These are phyloP conservation scores for Orius insidiosus DNA, from an alignment of 1,140 invertebrate genomes.

Conservation along the genomic window DNA sequence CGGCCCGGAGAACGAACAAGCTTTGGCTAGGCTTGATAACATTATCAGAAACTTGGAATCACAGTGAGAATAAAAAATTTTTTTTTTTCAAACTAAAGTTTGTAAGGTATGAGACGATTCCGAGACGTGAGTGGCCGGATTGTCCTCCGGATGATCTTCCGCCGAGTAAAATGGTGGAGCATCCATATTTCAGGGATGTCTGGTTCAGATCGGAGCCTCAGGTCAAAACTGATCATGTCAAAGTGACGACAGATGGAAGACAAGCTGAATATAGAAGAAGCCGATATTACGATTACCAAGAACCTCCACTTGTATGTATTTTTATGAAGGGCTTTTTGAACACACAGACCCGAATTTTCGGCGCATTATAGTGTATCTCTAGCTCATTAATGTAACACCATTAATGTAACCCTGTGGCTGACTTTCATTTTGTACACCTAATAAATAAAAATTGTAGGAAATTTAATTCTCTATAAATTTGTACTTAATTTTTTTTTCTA, in stretches of 20 bases:
- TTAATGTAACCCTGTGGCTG: too few species aligned
- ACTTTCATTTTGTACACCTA: too few species aligned
- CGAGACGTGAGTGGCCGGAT: neutral
- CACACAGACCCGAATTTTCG: too few species aligned
- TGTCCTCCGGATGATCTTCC: conserved; percentile 8
- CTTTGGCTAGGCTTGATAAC: too few species aligned
- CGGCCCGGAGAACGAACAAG: too few species aligned
- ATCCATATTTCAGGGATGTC: conserved; percentile 3
- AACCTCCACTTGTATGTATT: conserved; percentile 9
- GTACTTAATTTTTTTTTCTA: too few species aligned
- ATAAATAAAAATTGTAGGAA: too few species aligned
- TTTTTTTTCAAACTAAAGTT: neutral
- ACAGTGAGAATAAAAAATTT: too few species aligned
- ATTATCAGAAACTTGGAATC: too few species aligned
- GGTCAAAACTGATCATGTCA: neutral
- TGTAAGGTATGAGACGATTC: neutral
- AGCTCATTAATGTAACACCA: too few species aligned
- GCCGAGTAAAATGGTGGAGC: neutral
- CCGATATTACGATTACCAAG: conserved; percentile 8
- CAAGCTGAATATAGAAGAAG: conserved; percentile 6
- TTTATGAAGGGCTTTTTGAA: neutral
- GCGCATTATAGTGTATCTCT: too few species aligned
- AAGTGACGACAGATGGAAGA: conserved; percentile 12
- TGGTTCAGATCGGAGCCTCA: neutral
- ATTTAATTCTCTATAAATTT: too few species aligned